These are phyloP conservation scores for Cyphotilapia sp. DNA, from an alignment of 2,113 vertebrate species.

Conservation along the genomic window DNA sequence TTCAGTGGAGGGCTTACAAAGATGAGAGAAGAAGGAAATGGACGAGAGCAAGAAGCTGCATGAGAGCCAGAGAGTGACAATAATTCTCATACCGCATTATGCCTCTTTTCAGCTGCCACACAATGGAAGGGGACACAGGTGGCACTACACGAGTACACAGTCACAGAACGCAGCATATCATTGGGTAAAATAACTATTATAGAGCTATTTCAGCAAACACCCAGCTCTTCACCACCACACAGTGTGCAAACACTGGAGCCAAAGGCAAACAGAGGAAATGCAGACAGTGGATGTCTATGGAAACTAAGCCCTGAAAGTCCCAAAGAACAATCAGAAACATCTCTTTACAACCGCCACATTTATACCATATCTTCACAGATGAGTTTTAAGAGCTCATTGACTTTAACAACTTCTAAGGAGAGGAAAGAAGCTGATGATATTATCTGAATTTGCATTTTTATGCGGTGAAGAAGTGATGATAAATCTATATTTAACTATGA, in stretches of 20 bases:
- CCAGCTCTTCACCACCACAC: neutral
- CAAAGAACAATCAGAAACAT: slow-evolving; percentile 16
- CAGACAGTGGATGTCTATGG: slow-evolving; percentile 36
- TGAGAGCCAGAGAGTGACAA: slow-evolving; percentile 21
- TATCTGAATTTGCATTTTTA: slow-evolving; percentile 63
- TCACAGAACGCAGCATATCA: slow-evolving; percentile 3
- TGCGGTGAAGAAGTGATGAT: slow-evolving; percentile 44
- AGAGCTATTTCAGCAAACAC: slow-evolving; percentile 27
- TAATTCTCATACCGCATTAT: slow-evolving; percentile 32
- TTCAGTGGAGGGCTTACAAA: slow-evolving; percentile 24
- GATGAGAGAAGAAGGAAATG: slow-evolving; percentile 28
- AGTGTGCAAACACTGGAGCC: slow-evolving; percentile 41
- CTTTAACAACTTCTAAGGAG: slow-evolving; percentile 66
- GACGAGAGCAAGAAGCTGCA: neutral
- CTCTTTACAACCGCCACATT: slow-evolving; percentile 34
- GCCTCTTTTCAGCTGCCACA: slow-evolving; percentile 38
- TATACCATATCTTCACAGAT: slow-evolving; percentile 16
- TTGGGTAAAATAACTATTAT: slow-evolving; percentile 35
- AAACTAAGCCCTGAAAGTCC: slow-evolving; percentile 36
- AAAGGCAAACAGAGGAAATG: slow-evolving; percentile 40
- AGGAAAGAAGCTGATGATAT: slow-evolving; percentile 40
- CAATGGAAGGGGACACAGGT: slow-evolving; percentile 53
- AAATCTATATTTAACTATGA: slow-evolving; percentile 57
- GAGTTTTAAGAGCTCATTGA: slow-evolving; percentile 68
- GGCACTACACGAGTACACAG: slow-evolving; percentile 29